Conservation (phyloP, 2,888 invertebrate species). For the Idaea biselata region DNA sequence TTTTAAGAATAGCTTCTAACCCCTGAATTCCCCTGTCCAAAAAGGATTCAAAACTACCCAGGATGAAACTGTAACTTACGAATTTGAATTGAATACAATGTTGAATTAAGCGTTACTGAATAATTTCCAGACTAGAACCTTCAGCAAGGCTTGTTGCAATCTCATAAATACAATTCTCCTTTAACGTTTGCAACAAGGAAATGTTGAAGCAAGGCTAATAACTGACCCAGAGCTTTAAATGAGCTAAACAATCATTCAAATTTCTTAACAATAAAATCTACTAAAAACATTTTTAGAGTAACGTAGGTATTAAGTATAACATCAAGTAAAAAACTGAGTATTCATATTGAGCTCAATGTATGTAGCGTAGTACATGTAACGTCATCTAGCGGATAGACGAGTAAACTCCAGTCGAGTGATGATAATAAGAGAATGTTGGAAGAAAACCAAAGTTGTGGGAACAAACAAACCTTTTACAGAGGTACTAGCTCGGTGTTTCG, state of each 20-base stretch:
- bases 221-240: neutral
- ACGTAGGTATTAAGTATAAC: neutral
- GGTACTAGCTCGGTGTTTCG: too few relatives aligned
- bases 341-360: neutral
- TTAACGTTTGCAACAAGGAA: neutral
- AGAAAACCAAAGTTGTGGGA: too few relatives aligned
- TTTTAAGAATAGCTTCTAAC: too few relatives aligned
- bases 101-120: neutral
- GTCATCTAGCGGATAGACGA: neutral
- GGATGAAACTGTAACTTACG: too few relatives aligned
- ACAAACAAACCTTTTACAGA: too few relatives aligned
- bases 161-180: neutral
- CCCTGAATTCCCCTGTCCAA: too few relatives aligned
- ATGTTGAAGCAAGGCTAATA: neutral
- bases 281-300: neutral
- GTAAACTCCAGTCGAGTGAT: neutral
- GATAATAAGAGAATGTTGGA: too few relatives aligned
- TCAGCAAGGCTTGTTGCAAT: neutral
- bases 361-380: neutral
- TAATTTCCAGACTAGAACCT: neutral
- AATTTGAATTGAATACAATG: too few relatives aligned
- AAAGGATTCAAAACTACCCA: too few relatives aligned
- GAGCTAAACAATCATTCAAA: neutral
- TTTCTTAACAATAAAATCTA: neutral
- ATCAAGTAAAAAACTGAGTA: neutral